Evolutionary conservation across 2,888 invertebrate species (phyloP).

Genomic region (Ochropacha duplaris): DNA sequence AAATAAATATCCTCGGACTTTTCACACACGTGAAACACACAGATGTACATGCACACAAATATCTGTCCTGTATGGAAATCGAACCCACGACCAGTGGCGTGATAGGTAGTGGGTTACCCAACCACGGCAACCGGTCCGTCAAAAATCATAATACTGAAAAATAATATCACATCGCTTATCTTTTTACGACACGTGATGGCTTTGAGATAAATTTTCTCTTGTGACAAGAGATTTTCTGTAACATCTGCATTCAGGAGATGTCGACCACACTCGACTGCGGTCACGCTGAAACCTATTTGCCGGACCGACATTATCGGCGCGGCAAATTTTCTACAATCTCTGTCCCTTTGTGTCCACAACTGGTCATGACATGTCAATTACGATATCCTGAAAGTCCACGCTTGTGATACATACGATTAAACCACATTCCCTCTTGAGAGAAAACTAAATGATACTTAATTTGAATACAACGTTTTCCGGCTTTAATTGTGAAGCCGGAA

Average conservation of each 20-base stretch:
- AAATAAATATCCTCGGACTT: too few species aligned
- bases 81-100: too few species aligned
- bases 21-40: too few species aligned
- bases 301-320: slow-evolving; percentile 70
- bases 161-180: slow-evolving; percentile 18
- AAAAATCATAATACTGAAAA: slow-evolving; percentile 1
- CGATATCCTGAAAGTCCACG: slow-evolving; percentile 60
- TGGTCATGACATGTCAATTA: slow-evolving; percentile 81
- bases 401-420: slow-evolving; percentile 25
- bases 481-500: too few species aligned
- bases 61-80: too few species aligned
- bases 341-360: slow-evolving; percentile 71
- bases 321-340: slow-evolving; percentile 78
- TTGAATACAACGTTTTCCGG: slow-evolving; percentile 17
- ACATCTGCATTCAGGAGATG: slow-evolving; percentile 59
- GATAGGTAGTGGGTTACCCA: too few species aligned
- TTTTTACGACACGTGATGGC: slow-evolving; percentile 15
- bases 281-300: slow-evolving; percentile 63
- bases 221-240: slow-evolving; percentile 45
- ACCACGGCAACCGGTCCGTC: too few species aligned
- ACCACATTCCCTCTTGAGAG: slow-evolving; percentile 6
- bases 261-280: slow-evolving; percentile 47
- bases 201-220: slow-evolving; percentile 36
- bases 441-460: slow-evolving; percentile 17
- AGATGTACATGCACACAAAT: too few species aligned